Percentiles rank a stretch among this genome's conserved stretches.
phyloP scores from a whole-genome alignment of 1,140 invertebrate genomes.

The Musca vetustissima region DNA sequence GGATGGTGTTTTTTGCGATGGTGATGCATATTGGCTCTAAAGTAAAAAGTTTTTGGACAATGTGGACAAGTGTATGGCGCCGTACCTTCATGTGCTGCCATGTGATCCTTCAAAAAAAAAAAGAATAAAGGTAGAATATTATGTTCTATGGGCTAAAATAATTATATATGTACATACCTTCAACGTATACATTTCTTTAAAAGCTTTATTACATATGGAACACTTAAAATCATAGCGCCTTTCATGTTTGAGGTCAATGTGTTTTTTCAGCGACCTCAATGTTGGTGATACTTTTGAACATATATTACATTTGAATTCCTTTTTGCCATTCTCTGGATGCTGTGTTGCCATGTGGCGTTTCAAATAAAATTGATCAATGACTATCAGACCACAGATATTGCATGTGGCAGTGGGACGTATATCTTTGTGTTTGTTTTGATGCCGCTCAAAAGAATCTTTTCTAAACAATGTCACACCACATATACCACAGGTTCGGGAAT shows the following conservation, averaged over 20 bases:
- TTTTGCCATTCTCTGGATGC: constrained; percentile 37
- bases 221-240: constrained; percentile 41
- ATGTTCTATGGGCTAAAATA: background rate
- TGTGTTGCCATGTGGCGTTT: constrained; percentile 47
- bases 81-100: constrained; percentile 47
- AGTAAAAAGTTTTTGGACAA: constrained; percentile 48
- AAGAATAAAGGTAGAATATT: background rate
- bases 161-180: constrained; percentile 26
- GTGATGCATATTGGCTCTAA: constrained; percentile 50
- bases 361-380: constrained; percentile 47
- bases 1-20: constrained; percentile 53
- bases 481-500: constrained; percentile 49
- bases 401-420: constrained; percentile 37
- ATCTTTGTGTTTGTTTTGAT: constrained; percentile 39
- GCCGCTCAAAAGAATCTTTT: constrained; percentile 37
- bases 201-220: constrained; percentile 47
- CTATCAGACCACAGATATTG: constrained; percentile 47
- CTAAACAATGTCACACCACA: constrained; percentile 46
- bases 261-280: constrained; percentile 45
- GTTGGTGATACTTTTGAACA: constrained; percentile 51
- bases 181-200: constrained; percentile 47
- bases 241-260: constrained; percentile 46
- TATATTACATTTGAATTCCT: constrained; percentile 38
- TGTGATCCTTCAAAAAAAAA: constrained; percentile 40
- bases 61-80: constrained; percentile 46